Conservation (phyloP, 2,113 vertebrate species). For the Ahaetulla prasina region DNA sequence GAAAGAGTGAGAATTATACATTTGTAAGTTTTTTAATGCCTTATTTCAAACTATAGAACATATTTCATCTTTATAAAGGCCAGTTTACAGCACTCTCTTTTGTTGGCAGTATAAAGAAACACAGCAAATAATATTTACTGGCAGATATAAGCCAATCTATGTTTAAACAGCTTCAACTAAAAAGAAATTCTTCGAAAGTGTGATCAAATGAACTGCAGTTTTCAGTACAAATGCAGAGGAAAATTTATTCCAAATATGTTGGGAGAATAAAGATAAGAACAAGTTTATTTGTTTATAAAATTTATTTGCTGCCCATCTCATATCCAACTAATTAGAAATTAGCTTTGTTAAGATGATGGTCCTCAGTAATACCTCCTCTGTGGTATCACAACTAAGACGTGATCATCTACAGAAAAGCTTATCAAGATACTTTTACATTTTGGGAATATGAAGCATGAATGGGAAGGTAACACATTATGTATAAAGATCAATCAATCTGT, state of each 20-base stretch:
- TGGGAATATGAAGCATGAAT: too few relatives aligned
- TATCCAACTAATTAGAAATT: too few relatives aligned
- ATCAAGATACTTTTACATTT: too few relatives aligned
- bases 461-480: too few relatives aligned
- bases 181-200: not conserved
- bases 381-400: too few relatives aligned
- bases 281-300: not conserved
- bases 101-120: not conserved
- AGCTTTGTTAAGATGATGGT: not conserved
- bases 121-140: not conserved
- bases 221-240: not conserved
- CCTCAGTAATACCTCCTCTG: not conserved
- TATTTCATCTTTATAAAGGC: not conserved
- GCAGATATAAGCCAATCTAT: not conserved
- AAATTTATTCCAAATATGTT: not conserved
- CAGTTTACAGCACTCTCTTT: not conserved
- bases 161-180: not conserved
- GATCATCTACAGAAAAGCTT: too few relatives aligned
- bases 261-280: not conserved
- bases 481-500: too few relatives aligned
- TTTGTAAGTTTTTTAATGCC: not conserved
- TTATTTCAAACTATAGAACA: not conserved
- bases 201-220: not conserved
- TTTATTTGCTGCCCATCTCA: too few relatives aligned
- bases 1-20: conserved; percentile 15